These are phyloP conservation scores for Okamejei kenojei DNA, from an alignment of 2,797 vertebrate species.

Conservation along the genomic window DNA sequence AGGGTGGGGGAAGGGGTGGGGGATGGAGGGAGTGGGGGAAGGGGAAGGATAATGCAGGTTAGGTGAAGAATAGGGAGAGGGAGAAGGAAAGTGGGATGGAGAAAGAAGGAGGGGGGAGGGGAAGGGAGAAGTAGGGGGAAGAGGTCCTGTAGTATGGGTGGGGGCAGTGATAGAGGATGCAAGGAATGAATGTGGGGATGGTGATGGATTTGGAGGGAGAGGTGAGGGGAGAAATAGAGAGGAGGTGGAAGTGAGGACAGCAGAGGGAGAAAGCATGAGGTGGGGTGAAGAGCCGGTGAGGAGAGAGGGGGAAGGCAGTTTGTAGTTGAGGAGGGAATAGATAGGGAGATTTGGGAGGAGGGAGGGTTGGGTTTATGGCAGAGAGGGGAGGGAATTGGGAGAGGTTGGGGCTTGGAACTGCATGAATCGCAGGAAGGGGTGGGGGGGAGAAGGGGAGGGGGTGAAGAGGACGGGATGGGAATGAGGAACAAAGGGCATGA, in stretches of 20 bases:
- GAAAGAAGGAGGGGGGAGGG: no score
- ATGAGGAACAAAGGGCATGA: conserved; percentile 34
- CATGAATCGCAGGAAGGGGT: neutral
- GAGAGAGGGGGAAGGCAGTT: neutral
- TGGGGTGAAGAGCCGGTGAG: conserved; percentile 46
- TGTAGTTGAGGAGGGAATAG: neutral
- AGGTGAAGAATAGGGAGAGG: no score
- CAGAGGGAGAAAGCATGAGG: conserved; percentile 43
- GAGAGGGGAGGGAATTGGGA: neutral
- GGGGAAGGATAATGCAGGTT: no score
- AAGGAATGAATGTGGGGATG: no score
- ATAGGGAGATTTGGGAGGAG: neutral
- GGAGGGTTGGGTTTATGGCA: neutral
- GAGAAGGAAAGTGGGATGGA: no score
- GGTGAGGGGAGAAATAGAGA: conserved; percentile 41
- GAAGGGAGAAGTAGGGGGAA: no score
- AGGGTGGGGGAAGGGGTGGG: neutral
- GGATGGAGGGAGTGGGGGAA: no score
- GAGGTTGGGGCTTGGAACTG: conserved; percentile 31
- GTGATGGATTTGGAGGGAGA: no score
- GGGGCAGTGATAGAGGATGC: no score
- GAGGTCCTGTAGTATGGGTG: no score
- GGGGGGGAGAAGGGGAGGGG: neutral
- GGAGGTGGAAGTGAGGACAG: conserved; percentile 41
- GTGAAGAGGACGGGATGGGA: neutral